Evolutionary conservation across 2,797 vertebrate genomes (phyloP).

Genomic region (Rhinophrynus dorsalis): DNA sequence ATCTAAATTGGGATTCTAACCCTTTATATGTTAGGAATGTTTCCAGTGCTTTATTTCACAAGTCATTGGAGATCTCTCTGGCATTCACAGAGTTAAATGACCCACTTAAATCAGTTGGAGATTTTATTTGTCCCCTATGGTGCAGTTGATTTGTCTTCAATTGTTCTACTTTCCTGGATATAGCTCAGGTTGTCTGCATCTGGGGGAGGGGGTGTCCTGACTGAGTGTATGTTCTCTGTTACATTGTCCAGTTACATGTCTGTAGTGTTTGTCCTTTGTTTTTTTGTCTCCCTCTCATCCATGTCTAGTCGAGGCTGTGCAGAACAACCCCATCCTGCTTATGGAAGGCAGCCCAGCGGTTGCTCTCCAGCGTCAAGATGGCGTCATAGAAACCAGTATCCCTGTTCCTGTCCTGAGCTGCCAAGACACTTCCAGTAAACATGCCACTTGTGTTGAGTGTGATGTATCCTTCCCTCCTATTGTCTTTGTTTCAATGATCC

Average conservation of each 20-base stretch:
- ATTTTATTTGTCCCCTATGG: too few species aligned
- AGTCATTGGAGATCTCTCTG: too few species aligned
- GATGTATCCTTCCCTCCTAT: conserved; percentile 81
- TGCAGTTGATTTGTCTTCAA: too few species aligned
- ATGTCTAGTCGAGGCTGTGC: conserved; percentile 93
- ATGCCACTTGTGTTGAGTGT: conserved; percentile 85
- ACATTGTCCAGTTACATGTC: conserved; percentile 60
- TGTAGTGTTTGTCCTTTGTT: conserved; percentile 76
- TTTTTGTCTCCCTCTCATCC: conserved; percentile 70
- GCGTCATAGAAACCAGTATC: conserved; percentile 95
- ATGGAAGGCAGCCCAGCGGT: conserved; percentile 82
- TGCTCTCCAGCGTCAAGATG: conserved; percentile 87
- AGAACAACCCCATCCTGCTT: conserved; percentile 91
- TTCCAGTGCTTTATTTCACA: too few species aligned
- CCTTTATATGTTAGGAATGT: too few species aligned
- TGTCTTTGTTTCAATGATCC: conserved; percentile 54
- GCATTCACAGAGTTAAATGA: too few species aligned
- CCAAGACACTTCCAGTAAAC: conserved; percentile 80
- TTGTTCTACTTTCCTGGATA: too few species aligned
- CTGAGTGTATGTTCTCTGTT: conserved; percentile 20
- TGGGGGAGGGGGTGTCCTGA: background rate
- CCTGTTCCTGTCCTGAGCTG: conserved; percentile 90
- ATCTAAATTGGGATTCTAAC: too few species aligned
- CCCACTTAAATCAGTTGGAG: too few species aligned
- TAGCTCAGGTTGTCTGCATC: too few species aligned